phyloP scores from a whole-genome alignment of 2,113 vertebrate genomes.

The Reinhardtius hippoglossoides region DNA sequence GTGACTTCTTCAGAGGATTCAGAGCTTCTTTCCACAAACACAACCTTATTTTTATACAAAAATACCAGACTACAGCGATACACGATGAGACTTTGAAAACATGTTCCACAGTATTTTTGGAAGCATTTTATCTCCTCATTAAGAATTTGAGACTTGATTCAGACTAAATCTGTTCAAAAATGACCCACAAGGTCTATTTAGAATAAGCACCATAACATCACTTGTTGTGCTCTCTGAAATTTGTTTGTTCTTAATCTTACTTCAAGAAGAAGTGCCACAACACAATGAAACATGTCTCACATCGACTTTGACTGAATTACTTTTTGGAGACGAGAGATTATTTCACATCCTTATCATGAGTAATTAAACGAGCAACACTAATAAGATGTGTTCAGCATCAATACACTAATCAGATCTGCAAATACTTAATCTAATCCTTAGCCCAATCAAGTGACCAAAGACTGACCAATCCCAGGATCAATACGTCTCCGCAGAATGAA shows the following conservation, averaged over 20 bases:
- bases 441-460: slow-evolving; percentile 39
- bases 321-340: background rate
- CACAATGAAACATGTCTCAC: background rate
- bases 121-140: no score
- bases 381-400: slow-evolving; percentile 26
- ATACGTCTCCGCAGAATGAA: slow-evolving; percentile 4
- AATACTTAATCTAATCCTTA: slow-evolving; percentile 33
- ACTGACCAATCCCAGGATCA: slow-evolving; percentile 36
- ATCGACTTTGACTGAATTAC: background rate
- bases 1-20: no score
- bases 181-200: no score
- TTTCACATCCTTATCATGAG: background rate
- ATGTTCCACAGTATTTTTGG: no score
- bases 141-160: no score
- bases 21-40: no score
- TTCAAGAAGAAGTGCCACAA: background rate
- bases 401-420: slow-evolving; percentile 16
- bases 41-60: no score
- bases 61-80: no score
- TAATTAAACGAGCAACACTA: slow-evolving; percentile 27
- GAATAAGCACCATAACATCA: background rate
- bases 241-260: background rate
- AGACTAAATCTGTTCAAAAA: no score
- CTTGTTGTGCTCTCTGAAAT: background rate
- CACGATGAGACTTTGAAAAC: no score